Evolutionary conservation across 23 tunicate genomes (phyloP), one percentile per base, ranked within the genome.

Genomic region (Trididemnum clinides): DNA sequence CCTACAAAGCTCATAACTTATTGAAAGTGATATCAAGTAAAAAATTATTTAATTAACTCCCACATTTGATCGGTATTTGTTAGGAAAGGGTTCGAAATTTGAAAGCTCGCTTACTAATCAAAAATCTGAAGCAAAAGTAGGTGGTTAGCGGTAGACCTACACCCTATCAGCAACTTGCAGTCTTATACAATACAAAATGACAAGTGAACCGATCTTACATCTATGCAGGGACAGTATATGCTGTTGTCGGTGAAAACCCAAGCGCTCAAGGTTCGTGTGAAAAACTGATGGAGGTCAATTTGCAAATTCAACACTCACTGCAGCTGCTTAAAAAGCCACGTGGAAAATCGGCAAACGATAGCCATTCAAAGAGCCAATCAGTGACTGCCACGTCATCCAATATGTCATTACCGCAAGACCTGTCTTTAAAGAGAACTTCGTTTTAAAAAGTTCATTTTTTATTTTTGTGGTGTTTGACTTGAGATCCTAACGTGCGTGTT

Each of bases 271-370:
- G 78, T 22, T 30, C 82, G 27, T 86, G 96, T 64, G 90, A 80
- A 29, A 91, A 86, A 62, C 78, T 91, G n/a, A 86, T 86, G 87
- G 88, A 86, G 34, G 90, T 91, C 2, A 91, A 91, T 49, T 54
- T 63, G 44, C 90, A 91, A 65, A 91, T 91, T 20, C 96, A 91
- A 63, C 87, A 73, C 23, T 91, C 96, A 23, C 37, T 91, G 36
- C 72, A 91, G 44, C 82, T 84, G 23, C 78, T 91, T 2, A 87
- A 84, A 64, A 86, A 82, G 33, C 90, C 90, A 12, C 54, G 57
- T 19, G 80, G 54, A 6, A 34, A 78, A 78, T 25, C 66, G 3
- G 57, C 26, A 10, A 19, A 73, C 25, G 80, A 37, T 54, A 73
- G 31, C 54, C 80, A 29, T 69, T 69, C 75, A 30, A 69, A 69